Evolutionary conservation across 2,797 vertebrate species (phyloP).

Genomic region (Pseudochaenichthys georgianus): DNA sequence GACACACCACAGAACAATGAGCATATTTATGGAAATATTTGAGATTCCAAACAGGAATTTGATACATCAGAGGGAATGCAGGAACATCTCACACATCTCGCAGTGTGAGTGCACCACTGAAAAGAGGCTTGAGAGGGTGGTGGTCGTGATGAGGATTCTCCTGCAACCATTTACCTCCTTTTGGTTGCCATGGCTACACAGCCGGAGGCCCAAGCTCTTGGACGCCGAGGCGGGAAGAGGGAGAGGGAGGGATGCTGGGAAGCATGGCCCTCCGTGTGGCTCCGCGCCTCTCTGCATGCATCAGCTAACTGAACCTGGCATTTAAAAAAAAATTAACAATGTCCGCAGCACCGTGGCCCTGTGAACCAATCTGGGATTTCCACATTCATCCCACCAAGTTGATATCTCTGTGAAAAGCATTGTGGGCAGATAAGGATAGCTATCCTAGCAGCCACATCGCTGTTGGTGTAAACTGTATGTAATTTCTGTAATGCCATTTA

Average conservation of each 20-base stretch:
- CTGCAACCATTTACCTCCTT: conserved; percentile 85
- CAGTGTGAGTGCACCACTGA: conserved; percentile 42
- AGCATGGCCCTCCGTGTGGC: conserved; percentile 67
- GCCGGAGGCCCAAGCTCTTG: conserved; percentile 82
- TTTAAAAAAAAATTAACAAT: conserved; percentile 34
- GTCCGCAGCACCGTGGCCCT: conserved; percentile 22
- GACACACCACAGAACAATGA: conserved; percentile 22
- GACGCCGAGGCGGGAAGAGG: conserved; percentile 76
- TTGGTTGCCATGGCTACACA: conserved; percentile 87
- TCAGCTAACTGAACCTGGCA: conserved; percentile 76
- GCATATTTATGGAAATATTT: conserved; percentile 15
- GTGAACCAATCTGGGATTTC: conserved; percentile 51
- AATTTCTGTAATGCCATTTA: neutral
- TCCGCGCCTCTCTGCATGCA: conserved; percentile 60
- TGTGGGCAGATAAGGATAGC: conserved; percentile 11
- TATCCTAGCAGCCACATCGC: neutral
- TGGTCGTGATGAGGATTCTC: conserved; percentile 83
- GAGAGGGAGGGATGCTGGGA: conserved; percentile 72
- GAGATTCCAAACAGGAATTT: conserved; percentile 39
- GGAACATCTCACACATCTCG: conserved; percentile 32
- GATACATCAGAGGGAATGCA: conserved; percentile 2
- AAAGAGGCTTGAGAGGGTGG: conserved; percentile 63
- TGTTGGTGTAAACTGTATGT: neutral
- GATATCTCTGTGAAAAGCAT: conserved; percentile 11
- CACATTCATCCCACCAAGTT: conserved; percentile 11